phyloP scores from a whole-genome alignment of 2,797 vertebrate species.

The Phylloscopus collybita region DNA sequence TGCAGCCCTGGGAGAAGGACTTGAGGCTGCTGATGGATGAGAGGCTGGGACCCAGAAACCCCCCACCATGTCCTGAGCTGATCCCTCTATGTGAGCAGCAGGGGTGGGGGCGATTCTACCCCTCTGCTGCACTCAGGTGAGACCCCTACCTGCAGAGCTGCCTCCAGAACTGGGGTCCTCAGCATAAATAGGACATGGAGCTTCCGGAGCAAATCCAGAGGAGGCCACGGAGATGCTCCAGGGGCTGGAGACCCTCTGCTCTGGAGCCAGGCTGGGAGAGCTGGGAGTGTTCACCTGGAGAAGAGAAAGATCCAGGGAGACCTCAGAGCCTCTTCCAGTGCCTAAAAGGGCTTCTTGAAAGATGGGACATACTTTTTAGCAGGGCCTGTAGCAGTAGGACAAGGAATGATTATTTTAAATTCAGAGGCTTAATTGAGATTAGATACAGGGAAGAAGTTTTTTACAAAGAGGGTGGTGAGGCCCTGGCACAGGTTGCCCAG shows the following conservation, averaged over 20 bases:
- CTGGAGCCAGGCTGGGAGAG: background rate
- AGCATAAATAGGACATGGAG: rapidly evolving
- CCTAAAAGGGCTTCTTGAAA: background rate
- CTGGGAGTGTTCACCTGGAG: background rate
- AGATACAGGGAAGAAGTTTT: background rate
- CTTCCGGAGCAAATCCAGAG: background rate
- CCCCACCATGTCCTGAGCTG: background rate
- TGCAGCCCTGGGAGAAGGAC: background rate
- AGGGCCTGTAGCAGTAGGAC: background rate
- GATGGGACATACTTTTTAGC: background rate
- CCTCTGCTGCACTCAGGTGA: background rate
- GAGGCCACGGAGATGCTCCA: rapidly evolving
- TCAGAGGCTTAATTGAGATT: background rate
- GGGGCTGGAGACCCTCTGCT: background rate
- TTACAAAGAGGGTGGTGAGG: background rate
- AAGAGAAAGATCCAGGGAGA: background rate
- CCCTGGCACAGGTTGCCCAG: background rate
- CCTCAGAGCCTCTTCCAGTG: rapidly evolving
- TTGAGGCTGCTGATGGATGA: background rate
- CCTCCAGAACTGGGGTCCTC: background rate
- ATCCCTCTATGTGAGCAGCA: background rate
- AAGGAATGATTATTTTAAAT: background rate
- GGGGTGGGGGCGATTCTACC: rapidly evolving
- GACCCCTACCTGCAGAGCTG: background rate
- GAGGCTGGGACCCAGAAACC: background rate